Base-by-base conservation (phyloP, 2,797 vertebrate species). In the Pogoniulus pusillus region DNA sequence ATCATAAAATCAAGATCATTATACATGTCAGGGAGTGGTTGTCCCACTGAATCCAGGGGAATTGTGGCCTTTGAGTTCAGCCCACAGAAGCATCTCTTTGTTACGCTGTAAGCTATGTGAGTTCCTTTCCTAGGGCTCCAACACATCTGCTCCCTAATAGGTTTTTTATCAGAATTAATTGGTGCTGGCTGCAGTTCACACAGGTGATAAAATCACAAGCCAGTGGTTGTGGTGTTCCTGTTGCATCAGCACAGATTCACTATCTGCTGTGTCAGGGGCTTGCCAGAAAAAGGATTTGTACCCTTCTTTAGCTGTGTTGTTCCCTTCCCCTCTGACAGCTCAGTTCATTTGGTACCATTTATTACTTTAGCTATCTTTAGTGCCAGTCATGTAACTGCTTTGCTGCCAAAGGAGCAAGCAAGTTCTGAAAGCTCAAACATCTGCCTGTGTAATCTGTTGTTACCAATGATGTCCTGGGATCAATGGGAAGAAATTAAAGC, bases 151-250 rank as follows among this genome's bases (percentile, higher is more conserved):
- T 77, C n/a, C 13, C 41, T 57, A 53, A 35, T 27, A 77, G 43
- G 41, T 51, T 35, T 88, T 85, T 86, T 49, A 75, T 82, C 6
- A 78, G 49, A 86, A 80, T 85, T 80, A 92, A 75, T 85, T 90
- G 57, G 27, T 62, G 51, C 24, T 91, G 75, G 22, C 37, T 85
- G 39, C 22, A 75, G 64, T 71, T 88, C 34, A 60, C 1, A 1
- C 70, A 37, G 26, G 12, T 47, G 85, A 86, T 79, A 65, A 86
- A 90, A 82, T 85, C 65, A 78, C 0, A 4, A 30, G 60, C 62
- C 1, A 64, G 17, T 63, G 83, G 53, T 51, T 88, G 57, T 74
- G 41, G 22, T 64, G 37, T 45, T 90, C 30, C 22, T 80, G 19
- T 39, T 64, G 30, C 62, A 24, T 22, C 22, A 59, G 64, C 41